Conservation (phyloP, 2,797 vertebrate species). For the Parauchenoglanis punctatus region DNA sequence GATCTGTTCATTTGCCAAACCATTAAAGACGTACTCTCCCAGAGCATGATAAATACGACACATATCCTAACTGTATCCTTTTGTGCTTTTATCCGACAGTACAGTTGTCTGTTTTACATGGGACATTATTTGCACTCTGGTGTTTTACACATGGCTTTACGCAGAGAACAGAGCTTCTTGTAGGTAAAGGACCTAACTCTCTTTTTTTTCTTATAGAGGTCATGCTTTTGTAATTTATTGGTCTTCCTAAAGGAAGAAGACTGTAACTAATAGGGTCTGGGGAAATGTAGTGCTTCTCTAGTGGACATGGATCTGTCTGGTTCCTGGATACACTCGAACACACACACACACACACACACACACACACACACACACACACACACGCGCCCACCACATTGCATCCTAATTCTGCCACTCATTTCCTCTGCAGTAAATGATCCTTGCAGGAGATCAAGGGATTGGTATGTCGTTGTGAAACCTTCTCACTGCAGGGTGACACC, state of each 20-base stretch:
- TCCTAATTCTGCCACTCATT: conserved; percentile 53
- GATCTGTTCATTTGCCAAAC: conserved; percentile 9
- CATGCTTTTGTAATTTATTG: conserved; percentile 50
- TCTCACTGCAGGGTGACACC: conserved; percentile 52
- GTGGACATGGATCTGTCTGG: conserved; percentile 28
- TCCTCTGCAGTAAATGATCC: conserved; percentile 62
- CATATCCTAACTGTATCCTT: conserved; percentile 39
- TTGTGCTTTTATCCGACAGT: conserved; percentile 41
- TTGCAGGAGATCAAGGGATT: conserved; percentile 60
- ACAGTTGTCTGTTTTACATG: conserved; percentile 51
- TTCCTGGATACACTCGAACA: conserved; percentile 1
- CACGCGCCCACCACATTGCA: conserved; percentile 37
- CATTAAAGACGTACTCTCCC: conserved; percentile 21
- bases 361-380: conserved; percentile 40
- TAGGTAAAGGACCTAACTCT: conserved; percentile 41
- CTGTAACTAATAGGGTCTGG: conserved; percentile 48
- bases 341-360: conserved; percentile 30
- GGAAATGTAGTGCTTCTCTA: conserved; percentile 37
- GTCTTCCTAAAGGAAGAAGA: conserved; percentile 46
- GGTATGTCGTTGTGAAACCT: conserved; percentile 58
- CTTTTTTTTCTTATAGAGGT: conserved; percentile 43
- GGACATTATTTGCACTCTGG: conserved; percentile 43
- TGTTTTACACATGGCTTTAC: conserved; percentile 47
- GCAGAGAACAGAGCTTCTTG: conserved; percentile 44
- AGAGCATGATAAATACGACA: conserved; percentile 50